Evolutionary conservation across 1,140 invertebrate species (phyloP).

Genomic region (Sarcophaga peregrina): DNA sequence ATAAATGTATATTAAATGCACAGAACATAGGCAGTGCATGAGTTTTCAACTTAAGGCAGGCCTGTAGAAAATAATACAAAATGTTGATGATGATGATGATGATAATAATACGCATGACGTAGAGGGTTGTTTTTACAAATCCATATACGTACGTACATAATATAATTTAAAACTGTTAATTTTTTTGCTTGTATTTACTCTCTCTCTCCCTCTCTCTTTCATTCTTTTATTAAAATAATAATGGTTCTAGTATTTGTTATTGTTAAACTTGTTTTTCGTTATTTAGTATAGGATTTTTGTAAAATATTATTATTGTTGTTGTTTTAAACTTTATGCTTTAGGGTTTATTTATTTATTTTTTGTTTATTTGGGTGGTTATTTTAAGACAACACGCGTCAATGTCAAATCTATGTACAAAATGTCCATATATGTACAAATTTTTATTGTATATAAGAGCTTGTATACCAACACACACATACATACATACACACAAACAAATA

Average conservation of each 20-base stretch:
- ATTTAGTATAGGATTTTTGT: background rate
- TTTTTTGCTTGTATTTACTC: too few relatives aligned
- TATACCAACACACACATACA: too few relatives aligned
- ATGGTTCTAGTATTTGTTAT: background rate
- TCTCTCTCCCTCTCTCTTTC: too few relatives aligned
- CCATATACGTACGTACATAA: too few relatives aligned
- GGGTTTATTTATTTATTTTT: background rate
- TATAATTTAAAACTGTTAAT: too few relatives aligned
- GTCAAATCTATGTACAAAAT: background rate
- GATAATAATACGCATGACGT: background rate
- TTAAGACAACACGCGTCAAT: slow-evolving; percentile 32
- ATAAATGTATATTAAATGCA: background rate
- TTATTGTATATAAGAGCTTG: background rate
- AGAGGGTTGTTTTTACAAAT: background rate
- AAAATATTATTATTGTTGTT: background rate
- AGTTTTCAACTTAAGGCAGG: slow-evolving; percentile 18
- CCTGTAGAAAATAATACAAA: background rate
- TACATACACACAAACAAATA: too few relatives aligned
- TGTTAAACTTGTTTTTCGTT: background rate
- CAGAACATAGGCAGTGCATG: background rate
- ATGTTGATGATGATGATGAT: background rate
- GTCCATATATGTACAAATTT: background rate
- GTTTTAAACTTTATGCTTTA: background rate
- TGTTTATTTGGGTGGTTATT: slow-evolving; percentile 27
- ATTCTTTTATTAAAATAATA: too few relatives aligned